These are phyloP conservation scores for Hydrotaea cyrtoneurina DNA, from an alignment of 2,888 invertebrate genomes.

Conservation along the genomic window DNA sequence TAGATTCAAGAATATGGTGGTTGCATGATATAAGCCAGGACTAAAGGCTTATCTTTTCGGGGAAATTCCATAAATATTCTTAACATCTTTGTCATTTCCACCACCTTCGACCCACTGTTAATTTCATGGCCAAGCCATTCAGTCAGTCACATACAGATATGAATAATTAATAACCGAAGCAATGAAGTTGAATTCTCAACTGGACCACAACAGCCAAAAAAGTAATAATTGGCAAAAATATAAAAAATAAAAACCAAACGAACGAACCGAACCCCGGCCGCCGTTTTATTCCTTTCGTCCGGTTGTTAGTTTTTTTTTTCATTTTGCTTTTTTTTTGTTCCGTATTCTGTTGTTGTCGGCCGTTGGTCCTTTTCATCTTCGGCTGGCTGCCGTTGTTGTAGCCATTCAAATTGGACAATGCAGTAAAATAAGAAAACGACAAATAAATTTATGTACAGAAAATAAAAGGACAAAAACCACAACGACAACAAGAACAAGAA, in stretches of 20 bases:
- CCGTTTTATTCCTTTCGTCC: slow-evolving; percentile 49
- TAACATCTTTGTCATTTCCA: no score
- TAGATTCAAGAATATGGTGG: no score
- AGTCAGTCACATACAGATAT: slow-evolving; percentile 60
- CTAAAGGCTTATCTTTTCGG: no score
- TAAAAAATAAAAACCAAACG: slow-evolving; percentile 25
- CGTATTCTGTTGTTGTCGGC: not conserved
- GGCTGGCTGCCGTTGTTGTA: slow-evolving; percentile 14
- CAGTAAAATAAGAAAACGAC: slow-evolving; percentile 55
- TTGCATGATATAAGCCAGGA: no score
- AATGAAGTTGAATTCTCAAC: slow-evolving; percentile 69
- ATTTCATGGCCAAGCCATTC: slow-evolving; percentile 44
- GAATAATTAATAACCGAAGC: slow-evolving; percentile 70
- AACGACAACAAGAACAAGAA: no score
- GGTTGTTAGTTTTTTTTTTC: not conserved
- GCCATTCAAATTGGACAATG: slow-evolving; percentile 56
- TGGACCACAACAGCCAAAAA: slow-evolving; percentile 65
- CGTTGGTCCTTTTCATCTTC: not conserved
- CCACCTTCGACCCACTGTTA: slow-evolving; percentile 51
- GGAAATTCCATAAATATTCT: no score
- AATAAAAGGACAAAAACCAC: slow-evolving; percentile 52
- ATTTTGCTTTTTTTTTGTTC: not conserved
- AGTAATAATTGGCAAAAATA: slow-evolving; percentile 57
- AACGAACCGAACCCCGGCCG: slow-evolving; percentile 35
- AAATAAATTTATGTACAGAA: slow-evolving; percentile 19